Evolutionary conservation across 2,797 vertebrate genomes (phyloP), one percentile per base, ranked within the genome.

Genomic region (Myotis findleyi): DNA sequence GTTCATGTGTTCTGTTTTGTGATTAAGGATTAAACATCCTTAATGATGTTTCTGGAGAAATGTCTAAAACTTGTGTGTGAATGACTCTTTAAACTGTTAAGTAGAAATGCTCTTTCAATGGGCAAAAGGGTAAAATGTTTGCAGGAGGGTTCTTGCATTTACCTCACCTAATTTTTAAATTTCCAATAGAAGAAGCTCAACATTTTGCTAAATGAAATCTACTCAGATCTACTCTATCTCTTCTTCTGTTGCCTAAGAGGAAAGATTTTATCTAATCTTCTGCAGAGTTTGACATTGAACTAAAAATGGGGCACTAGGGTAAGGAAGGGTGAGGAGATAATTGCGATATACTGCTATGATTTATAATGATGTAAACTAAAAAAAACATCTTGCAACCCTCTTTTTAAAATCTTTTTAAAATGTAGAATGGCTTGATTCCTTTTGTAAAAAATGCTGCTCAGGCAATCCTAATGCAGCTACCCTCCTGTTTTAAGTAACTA

Each of bases 41-140:
- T n/a, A n/a, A n/a, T n/a, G n/a, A n/a, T 82, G 68, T 88, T 77
- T 89, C 38, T 47, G 25, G n/a, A 75, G 71, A 76, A 86, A 71
- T 86, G 51, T 83, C 53, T 3, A 30, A 66, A 87, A 68, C 73
- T 17, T 36, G 9, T 64, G 6, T 68, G 30, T 77, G 36, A 80
- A 49, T 44, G 79, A 36, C 47, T 36, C 9, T 68, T 55, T 49
- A 80, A 23, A 87, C 27, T 44, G 20, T 76, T 69, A 71, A 16
- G 13, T 4, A 47, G 69, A 85, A 88, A 53, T 85, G 4, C 23
- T 36, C 75, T 72, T 49, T 71, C 41, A n/a, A 23, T 69, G 36
- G 51, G 41, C 23, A 27, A 73, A 51, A 77, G n/a, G 76, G 33
- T 92, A 69, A 69, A 49, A 41, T n/a, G 7, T 6, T 51, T 85